These are phyloP conservation scores for Melanotaenia parkinsoni DNA, from an alignment of 2,797 vertebrate species.

Conservation along the genomic window DNA sequence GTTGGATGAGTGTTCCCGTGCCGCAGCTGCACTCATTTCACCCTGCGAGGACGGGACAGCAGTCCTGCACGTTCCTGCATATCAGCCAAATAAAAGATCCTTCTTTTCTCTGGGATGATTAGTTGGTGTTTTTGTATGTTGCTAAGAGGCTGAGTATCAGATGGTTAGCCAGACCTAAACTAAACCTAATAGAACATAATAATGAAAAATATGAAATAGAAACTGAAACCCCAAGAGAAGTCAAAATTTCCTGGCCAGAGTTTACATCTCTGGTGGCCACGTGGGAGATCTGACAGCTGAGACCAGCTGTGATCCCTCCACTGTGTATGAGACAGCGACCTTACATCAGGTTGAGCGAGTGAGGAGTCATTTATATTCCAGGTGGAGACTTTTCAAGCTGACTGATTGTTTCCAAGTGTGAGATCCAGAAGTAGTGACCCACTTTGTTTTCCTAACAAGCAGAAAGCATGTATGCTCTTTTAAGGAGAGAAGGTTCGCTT, in stretches of 20 bases:
- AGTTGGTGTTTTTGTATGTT: constrained; percentile 40
- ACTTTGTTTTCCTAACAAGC: constrained; percentile 9
- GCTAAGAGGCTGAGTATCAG: constrained; percentile 28
- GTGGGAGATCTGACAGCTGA: constrained; percentile 39
- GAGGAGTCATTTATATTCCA: background rate
- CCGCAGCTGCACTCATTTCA: constrained; percentile 47
- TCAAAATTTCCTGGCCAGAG: constrained; percentile 9
- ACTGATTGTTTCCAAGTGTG: background rate
- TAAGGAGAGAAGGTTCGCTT: constrained; percentile 38
- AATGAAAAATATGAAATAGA: constrained; percentile 10
- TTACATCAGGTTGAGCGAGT: constrained; percentile 4
- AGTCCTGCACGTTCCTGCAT: constrained; percentile 38
- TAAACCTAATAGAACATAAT: constrained; percentile 45
- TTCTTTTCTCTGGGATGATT: constrained; percentile 18
- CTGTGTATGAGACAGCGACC: constrained; percentile 1
- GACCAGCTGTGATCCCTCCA: background rate
- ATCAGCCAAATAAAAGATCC: constrained; percentile 34
- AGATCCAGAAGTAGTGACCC: background rate
- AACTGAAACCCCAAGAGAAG: constrained; percentile 6
- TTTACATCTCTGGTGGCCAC: constrained; percentile 12
- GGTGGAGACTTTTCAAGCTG: background rate
- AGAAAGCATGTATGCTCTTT: constrained; percentile 27
- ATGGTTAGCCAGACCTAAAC: constrained; percentile 26
- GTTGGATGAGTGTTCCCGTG: constrained; percentile 52
- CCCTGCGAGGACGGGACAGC: constrained; percentile 27